Conservation (phyloP, 2,113 vertebrate species). For the Chunga burmeisteri region DNA sequence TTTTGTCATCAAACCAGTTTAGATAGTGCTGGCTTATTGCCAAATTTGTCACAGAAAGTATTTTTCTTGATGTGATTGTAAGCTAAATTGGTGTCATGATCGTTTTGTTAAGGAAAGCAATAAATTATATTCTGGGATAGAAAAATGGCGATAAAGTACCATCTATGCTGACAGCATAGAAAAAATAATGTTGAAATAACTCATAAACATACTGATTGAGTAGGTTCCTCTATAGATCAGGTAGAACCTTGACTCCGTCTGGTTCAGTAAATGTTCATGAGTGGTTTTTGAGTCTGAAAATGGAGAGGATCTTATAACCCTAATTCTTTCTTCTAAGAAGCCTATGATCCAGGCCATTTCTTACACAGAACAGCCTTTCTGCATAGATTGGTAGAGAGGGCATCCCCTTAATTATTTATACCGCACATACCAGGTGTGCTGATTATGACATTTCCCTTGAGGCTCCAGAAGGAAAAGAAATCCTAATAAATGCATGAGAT, state of each 20-base stretch:
- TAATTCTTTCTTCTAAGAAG: not conserved
- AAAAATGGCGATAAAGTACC: not conserved
- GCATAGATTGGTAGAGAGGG: not conserved
- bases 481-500: slow-evolving; percentile 46
- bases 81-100: not conserved
- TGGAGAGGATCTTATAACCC: not conserved
- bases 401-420: slow-evolving; percentile 55
- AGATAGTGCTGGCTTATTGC: not conserved
- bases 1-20: not conserved
- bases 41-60: not conserved
- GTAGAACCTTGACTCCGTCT: not conserved
- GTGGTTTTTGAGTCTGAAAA: not conserved
- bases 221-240: not conserved
- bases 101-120: not conserved
- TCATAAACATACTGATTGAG: not conserved
- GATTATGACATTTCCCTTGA: slow-evolving; percentile 50
- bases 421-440: slow-evolving; percentile 48
- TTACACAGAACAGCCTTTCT: slow-evolving; percentile 25
- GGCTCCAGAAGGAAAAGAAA: slow-evolving; percentile 56
- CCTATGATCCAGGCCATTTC: not conserved
- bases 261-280: not conserved
- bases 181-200: not conserved
- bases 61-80: not conserved
- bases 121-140: not conserved
- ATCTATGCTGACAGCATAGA: not conserved